Conservation (phyloP, 2,888 invertebrate species). For the Stenchaetothrips biformis region DNA sequence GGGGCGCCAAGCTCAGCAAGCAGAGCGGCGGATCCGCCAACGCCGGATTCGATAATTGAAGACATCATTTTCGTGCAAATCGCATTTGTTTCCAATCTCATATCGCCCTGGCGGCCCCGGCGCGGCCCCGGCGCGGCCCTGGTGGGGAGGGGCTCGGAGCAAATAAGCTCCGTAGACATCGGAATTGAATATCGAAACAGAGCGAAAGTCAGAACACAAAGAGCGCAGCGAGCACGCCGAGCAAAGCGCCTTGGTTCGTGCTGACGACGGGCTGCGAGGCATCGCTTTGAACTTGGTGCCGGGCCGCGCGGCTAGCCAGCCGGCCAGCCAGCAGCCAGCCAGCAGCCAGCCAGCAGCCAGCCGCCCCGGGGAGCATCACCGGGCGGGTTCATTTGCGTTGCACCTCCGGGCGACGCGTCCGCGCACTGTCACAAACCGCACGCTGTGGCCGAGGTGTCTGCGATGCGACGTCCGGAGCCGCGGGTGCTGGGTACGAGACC, state of each 20-base stretch:
- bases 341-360: no score
- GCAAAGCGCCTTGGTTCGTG: not conserved
- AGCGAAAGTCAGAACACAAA: slow-evolving; percentile 7
- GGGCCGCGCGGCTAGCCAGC: no score
- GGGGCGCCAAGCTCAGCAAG: not conserved
- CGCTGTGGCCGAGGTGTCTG: no score
- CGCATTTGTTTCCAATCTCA: slow-evolving; percentile 24
- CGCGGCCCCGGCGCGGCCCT: not conserved
- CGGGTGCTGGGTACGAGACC: no score
- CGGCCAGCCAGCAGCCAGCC: no score
- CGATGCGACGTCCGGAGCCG: no score
- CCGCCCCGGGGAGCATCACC: no score
- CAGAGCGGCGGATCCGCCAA: not conserved
- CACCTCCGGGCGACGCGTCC: no score
- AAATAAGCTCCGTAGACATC: slow-evolving; percentile 11
- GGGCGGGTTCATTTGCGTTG: no score
- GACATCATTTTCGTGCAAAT: slow-evolving; percentile 25
- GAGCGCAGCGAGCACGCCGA: not conserved
- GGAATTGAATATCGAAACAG: slow-evolving; percentile 24
- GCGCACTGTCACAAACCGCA: no score
- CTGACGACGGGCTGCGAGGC: not conserved
- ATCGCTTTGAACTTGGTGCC: no score
- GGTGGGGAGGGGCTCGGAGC: not conserved
- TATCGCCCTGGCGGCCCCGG: not conserved
- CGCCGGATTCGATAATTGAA: slow-evolving; percentile 12